Conservation (phyloP, 2,113 vertebrate genomes). For the Mirza zaza region DNA sequence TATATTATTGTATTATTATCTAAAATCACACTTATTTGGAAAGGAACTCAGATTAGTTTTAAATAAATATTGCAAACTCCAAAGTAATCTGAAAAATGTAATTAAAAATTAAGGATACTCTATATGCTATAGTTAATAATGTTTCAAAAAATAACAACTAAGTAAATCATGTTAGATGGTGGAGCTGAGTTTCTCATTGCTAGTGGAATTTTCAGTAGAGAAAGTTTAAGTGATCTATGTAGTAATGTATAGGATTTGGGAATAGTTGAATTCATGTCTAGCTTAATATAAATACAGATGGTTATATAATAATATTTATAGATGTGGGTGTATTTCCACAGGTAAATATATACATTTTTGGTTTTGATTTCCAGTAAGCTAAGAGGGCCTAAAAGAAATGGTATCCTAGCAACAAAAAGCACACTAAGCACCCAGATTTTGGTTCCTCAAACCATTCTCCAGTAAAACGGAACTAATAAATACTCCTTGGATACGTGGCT, state of each 20-base stretch:
- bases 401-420: background rate
- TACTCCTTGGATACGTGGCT: background rate
- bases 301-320: background rate
- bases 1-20: background rate
- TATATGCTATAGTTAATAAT: background rate
- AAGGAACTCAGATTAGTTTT: background rate
- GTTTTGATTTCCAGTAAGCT: background rate
- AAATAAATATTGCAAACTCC: background rate
- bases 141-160: background rate
- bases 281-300: background rate
- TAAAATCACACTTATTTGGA: background rate
- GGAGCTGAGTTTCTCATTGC: background rate
- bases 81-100: background rate
- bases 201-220: background rate
- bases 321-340: background rate
- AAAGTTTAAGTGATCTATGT: background rate
- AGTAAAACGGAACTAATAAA: background rate
- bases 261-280: background rate
- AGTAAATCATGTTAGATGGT: background rate
- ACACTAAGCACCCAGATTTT: background rate
- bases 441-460: background rate
- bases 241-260: background rate
- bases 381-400: background rate
- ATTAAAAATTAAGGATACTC: background rate
- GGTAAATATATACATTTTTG: background rate